Percentiles rank a stretch among this genome's conserved stretches.
phyloP scores from a whole-genome alignment of 2,113 vertebrate genomes.

The Corythoichthys intestinalis region DNA sequence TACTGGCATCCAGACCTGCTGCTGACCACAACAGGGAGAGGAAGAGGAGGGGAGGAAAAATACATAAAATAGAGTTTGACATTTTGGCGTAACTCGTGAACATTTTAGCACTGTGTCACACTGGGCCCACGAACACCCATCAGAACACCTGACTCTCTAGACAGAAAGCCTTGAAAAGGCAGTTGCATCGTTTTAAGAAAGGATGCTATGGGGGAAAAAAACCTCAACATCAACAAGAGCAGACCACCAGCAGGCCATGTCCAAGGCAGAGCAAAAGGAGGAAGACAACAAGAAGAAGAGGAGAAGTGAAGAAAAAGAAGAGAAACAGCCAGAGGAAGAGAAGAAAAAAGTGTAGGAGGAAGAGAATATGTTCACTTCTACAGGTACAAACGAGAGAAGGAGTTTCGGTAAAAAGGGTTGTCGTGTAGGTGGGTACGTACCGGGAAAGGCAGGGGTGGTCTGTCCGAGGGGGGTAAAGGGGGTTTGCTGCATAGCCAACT shows the following conservation, averaged over 20 bases:
- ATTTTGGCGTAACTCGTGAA: conserved; percentile 57
- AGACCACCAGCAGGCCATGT: conserved; percentile 79
- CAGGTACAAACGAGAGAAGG: conserved; percentile 86
- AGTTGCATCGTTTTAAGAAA: conserved; percentile 11
- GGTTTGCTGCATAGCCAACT: conserved; percentile 99
- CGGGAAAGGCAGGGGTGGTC: conserved; percentile 99
- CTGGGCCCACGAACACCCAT: background rate
- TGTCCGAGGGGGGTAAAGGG: conserved; percentile 99
- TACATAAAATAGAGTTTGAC: conserved; percentile 68
- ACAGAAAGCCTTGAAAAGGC: conserved; percentile 2
- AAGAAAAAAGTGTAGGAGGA: conserved; percentile 53
- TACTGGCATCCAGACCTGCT: conserved; percentile 94
- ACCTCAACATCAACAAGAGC: conserved; percentile 69
- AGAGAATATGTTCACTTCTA: conserved; percentile 76
- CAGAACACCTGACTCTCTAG: background rate
- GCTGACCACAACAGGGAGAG: conserved; percentile 57
- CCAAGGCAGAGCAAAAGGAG: conserved; percentile 55
- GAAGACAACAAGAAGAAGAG: conserved; percentile 52
- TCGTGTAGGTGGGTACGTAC: conserved; percentile 91
- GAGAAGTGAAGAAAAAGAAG: conserved; percentile 58
- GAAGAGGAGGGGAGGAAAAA: conserved; percentile 43
- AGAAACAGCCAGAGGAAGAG: conserved; percentile 48
- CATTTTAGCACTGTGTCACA: background rate
- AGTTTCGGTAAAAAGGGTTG: conserved; percentile 82
- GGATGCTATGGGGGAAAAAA: conserved; percentile 31